Conservation (phyloP, 2,888 invertebrate genomes). For the Charanyca ferruginea region DNA sequence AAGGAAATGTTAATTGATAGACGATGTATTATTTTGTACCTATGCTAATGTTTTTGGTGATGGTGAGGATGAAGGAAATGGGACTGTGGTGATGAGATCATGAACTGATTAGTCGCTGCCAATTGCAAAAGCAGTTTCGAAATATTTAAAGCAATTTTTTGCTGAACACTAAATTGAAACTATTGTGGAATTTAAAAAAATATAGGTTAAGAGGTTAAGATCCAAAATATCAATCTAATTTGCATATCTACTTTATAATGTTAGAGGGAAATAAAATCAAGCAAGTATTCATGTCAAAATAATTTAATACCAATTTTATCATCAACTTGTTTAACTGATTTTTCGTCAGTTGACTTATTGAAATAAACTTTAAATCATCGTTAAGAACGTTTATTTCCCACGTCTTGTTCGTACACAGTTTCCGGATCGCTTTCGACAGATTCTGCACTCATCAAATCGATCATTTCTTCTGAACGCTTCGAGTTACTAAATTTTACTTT, state of each 20-base stretch:
- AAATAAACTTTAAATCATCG: slow-evolving; percentile 7
- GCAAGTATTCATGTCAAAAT: neutral
- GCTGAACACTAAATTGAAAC: too few species aligned
- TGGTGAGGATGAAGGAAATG: neutral
- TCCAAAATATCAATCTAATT: neutral
- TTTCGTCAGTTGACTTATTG: slow-evolving; percentile 1
- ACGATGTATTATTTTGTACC: slow-evolving; percentile 57
- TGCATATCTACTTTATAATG: too few species aligned
- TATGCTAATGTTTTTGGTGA: slow-evolving; percentile 47
- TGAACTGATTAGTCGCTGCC: neutral
- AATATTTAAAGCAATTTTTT: neutral
- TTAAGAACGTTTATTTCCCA: slow-evolving; percentile 35
- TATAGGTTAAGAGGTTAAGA: neutral
- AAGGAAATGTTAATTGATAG: slow-evolving; percentile 66
- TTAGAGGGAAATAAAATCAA: neutral
- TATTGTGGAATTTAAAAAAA: too few species aligned
- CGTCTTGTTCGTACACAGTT: slow-evolving; percentile 63
- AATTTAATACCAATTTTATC: neutral
- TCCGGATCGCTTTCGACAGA: slow-evolving; percentile 70
- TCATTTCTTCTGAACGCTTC: slow-evolving; percentile 53
- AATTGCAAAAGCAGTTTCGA: neutral
- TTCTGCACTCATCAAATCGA: slow-evolving; percentile 62
- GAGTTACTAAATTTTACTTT: neutral
- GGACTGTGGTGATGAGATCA: neutral
- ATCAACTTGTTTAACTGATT: neutral